A percentile compares a stretch with the other conserved stretches of the same genome.
Evolutionary conservation across 2,888 invertebrate genomes (phyloP).

Genomic region (Euplexia lucipara): DNA sequence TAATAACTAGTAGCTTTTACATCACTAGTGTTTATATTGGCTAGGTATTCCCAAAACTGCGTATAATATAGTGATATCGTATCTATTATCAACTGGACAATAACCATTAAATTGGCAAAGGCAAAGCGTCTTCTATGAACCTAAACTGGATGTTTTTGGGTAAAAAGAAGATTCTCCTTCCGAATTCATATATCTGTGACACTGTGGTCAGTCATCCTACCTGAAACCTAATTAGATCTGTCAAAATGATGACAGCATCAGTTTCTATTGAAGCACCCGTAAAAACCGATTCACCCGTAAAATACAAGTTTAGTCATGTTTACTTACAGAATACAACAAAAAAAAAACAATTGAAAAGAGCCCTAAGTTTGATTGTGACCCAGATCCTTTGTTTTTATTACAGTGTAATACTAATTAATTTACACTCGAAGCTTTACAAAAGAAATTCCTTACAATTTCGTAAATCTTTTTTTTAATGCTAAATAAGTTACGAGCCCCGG

Average conservation of each 20-base stretch:
- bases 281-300: too few relatives aligned
- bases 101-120: neutral
- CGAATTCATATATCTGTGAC: too few relatives aligned
- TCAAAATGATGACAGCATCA: too few relatives aligned
- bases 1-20: too few relatives aligned
- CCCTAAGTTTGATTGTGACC: neutral
- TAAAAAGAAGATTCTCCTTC: too few relatives aligned
- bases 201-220: too few relatives aligned
- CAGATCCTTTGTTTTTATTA: constrained; percentile 7
- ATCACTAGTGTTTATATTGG: neutral
- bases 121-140: neutral
- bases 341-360: neutral
- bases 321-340: neutral
- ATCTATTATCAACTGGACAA: neutral
- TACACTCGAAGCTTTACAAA: neutral
- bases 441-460: neutral
- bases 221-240: too few relatives aligned
- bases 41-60: too few relatives aligned
- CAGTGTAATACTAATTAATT: constrained; percentile 9
- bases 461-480: neutral
- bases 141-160: neutral
- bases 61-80: too few relatives aligned
- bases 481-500: neutral
- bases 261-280: too few relatives aligned
- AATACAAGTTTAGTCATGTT: neutral